Base-by-base conservation (phyloP, 2,113 vertebrate genomes). In the Catharus minimus region DNA sequence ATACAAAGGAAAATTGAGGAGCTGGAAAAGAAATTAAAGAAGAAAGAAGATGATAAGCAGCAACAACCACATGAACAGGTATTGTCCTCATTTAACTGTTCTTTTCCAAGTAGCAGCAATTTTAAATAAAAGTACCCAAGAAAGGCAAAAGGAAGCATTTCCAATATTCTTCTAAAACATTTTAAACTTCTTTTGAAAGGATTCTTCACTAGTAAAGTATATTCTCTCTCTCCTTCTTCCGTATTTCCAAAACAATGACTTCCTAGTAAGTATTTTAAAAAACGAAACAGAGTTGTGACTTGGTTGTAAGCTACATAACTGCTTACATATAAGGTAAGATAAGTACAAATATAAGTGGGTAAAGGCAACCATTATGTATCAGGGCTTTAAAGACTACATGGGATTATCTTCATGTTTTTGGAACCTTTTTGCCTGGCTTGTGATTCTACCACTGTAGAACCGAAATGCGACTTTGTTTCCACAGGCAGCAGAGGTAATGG, bases 1-100 rank as follows among this genome's bases (percentile, higher is more conserved):
- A 96, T 98, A 96, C 95, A 95, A 72, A 96, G 82, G 69, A 94
- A 97, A 92, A 98, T 98, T 82, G 97, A 98, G 68, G 97, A 97
- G 53, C 95, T 98, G 95, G 97, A 98, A 65, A 97, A 95, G 64
- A 96, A 95, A 38, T 82, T 98, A 24, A 97, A 96, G 80, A 96
- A 94, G 69, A 96, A 96, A 73, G 93, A 95, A 30, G 86, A 82
- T 39, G 58, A 66, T 39, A 90, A 87, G 28, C 91, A 94, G 76
- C 92, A 95, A 74, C 95, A 80, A 49, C 19, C 12, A 3, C 2
- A 0, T 41, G 90, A 94, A 32, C 91, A 96, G 97, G 98, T 98
- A 93, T 39, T 77, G 58, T 78, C 32, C 67, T 89, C 28, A 43
- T 87, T 60, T 88, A 75, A 71, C 30, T 27, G 27, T n/a, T 74